Evolutionary conservation across 2,113 vertebrate genomes (phyloP), one percentile per base, ranked within the genome.

Genomic region (Nycticebus coucang): DNA sequence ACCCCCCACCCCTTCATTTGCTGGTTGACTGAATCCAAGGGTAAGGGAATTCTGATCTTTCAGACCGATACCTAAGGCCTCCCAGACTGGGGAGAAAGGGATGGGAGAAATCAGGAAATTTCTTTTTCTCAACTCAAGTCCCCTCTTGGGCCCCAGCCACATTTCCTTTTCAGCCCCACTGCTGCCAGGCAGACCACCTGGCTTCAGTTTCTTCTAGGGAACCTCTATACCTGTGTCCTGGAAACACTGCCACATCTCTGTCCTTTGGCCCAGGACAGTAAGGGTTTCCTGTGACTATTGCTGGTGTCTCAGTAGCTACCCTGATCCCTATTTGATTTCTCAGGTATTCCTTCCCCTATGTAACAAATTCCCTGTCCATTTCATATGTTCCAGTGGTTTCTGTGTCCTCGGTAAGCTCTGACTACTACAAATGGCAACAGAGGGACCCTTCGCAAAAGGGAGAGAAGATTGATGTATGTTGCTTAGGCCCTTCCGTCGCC

Each of bases 391-490:
- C 12, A 0, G 8, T 33, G 53, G 1, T 57, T 78, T 75, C n/a
- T 55, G 13, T 35, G 6, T 75, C 30, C 74, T 19, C 0, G 2
- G 30, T 7, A 62, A 14, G 33, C 45, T 66, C 19, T 91, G 19
- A 17, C 0, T 1, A 33, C 5, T 8, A 41, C 11, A 55, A 37
- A 7, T 10, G 9, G n/a, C 4, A 24, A 64, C 11, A 37, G n/a
- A 89, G 26, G 10, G 15, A 8, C 12, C 0, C 10, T 86, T 68
- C 18, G 59, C 1, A 33, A 33, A 66, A 71, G 0, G 14, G 24
- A 50, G 19, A 60, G 71, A 24, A 69, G 13, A 14, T 2, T 37
- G 30, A 69, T 28, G n/a, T 24, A 4, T 41, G 28, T 37, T 21
- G 4, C 6, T 15, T 12, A n/a, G 62, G 28, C 19, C 8, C 19